phyloP scores from a whole-genome alignment of 1,140 invertebrate genomes.

The Vanessa atalanta region DNA sequence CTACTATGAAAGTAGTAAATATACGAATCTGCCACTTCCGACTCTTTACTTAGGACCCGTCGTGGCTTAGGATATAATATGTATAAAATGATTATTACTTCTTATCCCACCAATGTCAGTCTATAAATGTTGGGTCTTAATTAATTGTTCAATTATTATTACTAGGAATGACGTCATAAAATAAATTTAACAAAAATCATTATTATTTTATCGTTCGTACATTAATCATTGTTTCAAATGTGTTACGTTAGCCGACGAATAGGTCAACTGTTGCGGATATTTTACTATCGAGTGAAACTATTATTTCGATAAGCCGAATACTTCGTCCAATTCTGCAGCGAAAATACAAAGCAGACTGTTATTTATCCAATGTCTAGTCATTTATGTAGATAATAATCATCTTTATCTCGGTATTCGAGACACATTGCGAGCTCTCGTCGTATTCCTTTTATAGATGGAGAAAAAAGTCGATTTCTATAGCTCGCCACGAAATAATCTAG shows the following conservation, averaged over 20 bases:
- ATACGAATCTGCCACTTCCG: no score
- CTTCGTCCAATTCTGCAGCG: conserved; percentile 27
- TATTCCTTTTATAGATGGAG: conserved; percentile 50
- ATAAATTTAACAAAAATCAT: conserved; percentile 40
- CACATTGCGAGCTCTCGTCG: conserved; percentile 54
- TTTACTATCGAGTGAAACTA: conserved; percentile 51
- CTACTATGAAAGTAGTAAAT: no score
- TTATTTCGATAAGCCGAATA: conserved; percentile 53
- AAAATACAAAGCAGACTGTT: conserved; percentile 16
- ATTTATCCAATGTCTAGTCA: conserved; percentile 34
- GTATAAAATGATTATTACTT: no score
- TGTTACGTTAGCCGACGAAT: conserved; percentile 55
- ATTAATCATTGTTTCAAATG: conserved; percentile 58
- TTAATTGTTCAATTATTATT: no score
- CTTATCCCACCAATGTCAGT: no score
- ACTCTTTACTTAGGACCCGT: no score
- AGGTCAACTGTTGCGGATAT: conserved; percentile 63
- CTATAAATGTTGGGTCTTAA: no score
- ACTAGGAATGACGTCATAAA: conserved; percentile 48
- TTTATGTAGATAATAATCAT: conserved; percentile 69
- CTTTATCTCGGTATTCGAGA: conserved; percentile 52
- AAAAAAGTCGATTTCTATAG: conserved; percentile 75
- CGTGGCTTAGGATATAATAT: no score
- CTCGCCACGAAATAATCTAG: conserved; percentile 77
- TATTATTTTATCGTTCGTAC: conserved; percentile 55